Base-by-base conservation (phyloP, 2,113 vertebrate genomes). In the Notechis scutatus region DNA sequence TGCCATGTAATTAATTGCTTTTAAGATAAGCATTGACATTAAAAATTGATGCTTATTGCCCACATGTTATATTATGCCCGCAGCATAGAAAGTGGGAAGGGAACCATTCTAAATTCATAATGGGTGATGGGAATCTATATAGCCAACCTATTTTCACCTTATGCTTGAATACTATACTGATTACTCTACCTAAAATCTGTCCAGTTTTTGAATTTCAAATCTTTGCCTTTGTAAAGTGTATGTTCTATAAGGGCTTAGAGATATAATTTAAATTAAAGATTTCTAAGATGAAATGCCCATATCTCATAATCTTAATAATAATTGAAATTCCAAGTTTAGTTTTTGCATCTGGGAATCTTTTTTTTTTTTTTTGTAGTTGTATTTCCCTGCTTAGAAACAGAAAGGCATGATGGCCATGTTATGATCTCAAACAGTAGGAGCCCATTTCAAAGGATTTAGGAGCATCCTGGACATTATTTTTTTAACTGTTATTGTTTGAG, bases 11-110 rank as follows among this genome's bases (percentile, higher is more conserved):
- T 15, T 42, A 20, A 15, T 26, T 88, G 26, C 61, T 57, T 85
- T 69, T 88, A 29, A 88, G 86, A 88, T 85, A 74, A 81, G 29
- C 54, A 5, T 88, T 88, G 85, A 93, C 85, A 93, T 88, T 47
- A 5, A 89, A 85, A 42, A 85, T 20, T 14, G 3, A 59, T 39
- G 14, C 54, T 64, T 93, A 23, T 45, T 59, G 90, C 42, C 29
- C 93, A 59, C 23, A 29, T 11, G 5, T 85, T 85, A 34, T 50
- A 34, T 5, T 59, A 18, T 85, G 54, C 54, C 88, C 52, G 59
- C 10, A 45, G 92, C 92, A 92, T 8, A 57, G 15, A 39, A 34
- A n/a, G 42, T n/a, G 42, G 69, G 34, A 50, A 85, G 5, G n/a
- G 47, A 50, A 21, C 20, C 85, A n/a, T 9, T 54, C 61, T 87